phyloP scores from a whole-genome alignment of 2,888 invertebrate species.

The Drosophila nigritarsus region DNA sequence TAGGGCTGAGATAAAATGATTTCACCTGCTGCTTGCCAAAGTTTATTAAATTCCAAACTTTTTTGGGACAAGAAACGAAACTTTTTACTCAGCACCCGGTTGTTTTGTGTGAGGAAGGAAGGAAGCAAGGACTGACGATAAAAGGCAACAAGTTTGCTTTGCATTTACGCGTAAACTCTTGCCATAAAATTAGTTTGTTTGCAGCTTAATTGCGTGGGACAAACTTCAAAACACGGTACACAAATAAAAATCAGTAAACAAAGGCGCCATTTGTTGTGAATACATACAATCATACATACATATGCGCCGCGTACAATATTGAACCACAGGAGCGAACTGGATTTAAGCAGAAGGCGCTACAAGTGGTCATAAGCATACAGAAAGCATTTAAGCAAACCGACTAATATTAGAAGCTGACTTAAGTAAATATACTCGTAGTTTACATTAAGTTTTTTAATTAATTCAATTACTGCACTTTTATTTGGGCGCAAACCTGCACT shows the following conservation, averaged over 20 bases:
- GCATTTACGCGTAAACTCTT: slow-evolving; percentile 59
- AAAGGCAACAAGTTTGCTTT: slow-evolving; percentile 70
- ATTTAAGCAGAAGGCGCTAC: background rate
- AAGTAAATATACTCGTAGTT: background rate
- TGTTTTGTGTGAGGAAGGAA: slow-evolving; percentile 12
- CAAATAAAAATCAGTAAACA: slow-evolving; percentile 45
- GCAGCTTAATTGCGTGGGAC: slow-evolving; percentile 70
- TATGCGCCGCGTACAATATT: background rate
- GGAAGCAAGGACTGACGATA: slow-evolving; percentile 13
- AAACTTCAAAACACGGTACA: slow-evolving; percentile 20
- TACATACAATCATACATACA: background rate
- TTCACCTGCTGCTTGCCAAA: slow-evolving; percentile 26
- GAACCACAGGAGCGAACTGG: slow-evolving; percentile 4
- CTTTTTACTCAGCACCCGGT: slow-evolving; percentile 56
- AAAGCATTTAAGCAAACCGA: background rate
- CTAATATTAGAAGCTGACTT: background rate
- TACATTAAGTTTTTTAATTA: background rate
- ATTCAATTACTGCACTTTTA: background rate
- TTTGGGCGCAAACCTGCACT: background rate
- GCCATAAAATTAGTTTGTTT: slow-evolving; percentile 62
- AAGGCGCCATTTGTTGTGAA: slow-evolving; percentile 19
- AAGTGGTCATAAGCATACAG: background rate
- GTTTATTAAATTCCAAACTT: slow-evolving; percentile 50
- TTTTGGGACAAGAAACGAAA: slow-evolving; percentile 38
- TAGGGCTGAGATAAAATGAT: slow-evolving; percentile 1